Base-by-base conservation (phyloP, 2,888 invertebrate genomes). In the Philereme vetulata region DNA sequence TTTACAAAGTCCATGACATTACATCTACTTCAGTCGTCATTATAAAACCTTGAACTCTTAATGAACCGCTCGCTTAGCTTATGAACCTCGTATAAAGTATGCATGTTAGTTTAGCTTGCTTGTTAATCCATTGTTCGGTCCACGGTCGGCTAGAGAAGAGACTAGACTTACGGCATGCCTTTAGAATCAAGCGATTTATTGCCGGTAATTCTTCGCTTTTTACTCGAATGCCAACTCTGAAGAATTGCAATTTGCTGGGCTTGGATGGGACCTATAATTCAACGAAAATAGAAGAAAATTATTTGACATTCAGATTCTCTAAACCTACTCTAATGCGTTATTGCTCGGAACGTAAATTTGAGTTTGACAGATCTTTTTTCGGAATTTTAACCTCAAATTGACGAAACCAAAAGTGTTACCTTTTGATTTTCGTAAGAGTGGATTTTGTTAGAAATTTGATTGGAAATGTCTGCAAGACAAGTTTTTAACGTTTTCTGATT, bases 41-140 rank as follows among this genome's bases (percentile, higher is more conserved):
- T 67, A 65, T 58, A 68, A 64, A 82, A 67, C 85, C 85, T 85
- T 86, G 85, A 86, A 85, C 85, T 77, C 76, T 55, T 72, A 73
- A 74, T 79, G 78, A 82, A 79, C 81, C 70, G 75, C 66, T 55
- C 70, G 72, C 71, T 71, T 64, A 72, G 75, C 68, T 75, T 80
- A 80, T 80, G 80, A 81, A 80, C 78, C 72, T 71, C 65, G 66
- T 67, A 72, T 76, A 78, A 62, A 76, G 76, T 77, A 75, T 73
- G 66, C 76, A 75, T 67, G 67, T 56, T 61, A 75, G 74, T 81
- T 81, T 80, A 59, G 61, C 61, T 61, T 55, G 52, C 52, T 57
- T 62, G 66, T 63, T 56, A 62, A 51, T 56, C 65, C 51, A 67
- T 67, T 68, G 68, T 67, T 67, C 42, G 49, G 56, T 60, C 51